Conservation (phyloP, 1,140 invertebrate genomes). For the Cherax quadricarinatus region DNA sequence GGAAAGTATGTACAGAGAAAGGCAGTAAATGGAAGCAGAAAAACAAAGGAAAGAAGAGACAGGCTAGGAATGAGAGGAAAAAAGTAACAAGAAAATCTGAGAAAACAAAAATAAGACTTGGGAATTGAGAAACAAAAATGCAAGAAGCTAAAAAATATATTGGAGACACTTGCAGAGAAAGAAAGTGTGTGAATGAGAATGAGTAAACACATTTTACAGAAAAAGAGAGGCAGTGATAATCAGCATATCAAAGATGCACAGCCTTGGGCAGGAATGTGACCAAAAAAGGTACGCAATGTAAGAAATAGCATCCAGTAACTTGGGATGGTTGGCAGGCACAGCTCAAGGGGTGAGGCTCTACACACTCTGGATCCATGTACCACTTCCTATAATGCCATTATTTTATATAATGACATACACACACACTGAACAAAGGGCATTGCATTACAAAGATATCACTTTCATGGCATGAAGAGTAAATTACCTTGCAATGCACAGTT, state of each 20-base stretch:
- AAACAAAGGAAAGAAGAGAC: neutral
- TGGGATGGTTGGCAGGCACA: conserved; percentile 62
- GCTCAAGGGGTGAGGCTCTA: conserved; percentile 69
- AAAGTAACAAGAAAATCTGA: neutral
- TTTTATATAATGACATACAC: conserved; percentile 37
- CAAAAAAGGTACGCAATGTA: conserved; percentile 53
- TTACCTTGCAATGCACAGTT: conserved; percentile 24
- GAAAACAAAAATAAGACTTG: neutral
- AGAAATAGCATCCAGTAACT: conserved; percentile 31
- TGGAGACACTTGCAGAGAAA: neutral
- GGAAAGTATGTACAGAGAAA: neutral
- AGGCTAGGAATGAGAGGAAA: neutral
- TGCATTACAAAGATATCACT: conserved; percentile 22
- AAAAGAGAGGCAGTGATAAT: conserved; percentile 37
- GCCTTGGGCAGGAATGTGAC: conserved; percentile 66
- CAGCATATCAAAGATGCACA: conserved; percentile 63
- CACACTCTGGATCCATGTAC: conserved; percentile 60
- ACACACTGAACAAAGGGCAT: conserved; percentile 21
- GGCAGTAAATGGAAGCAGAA: neutral
- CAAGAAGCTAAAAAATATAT: neutral
- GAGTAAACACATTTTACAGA: conserved; percentile 12
- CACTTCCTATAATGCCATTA: conserved; percentile 46
- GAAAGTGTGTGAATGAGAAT: conserved; percentile 15
- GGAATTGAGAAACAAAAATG: neutral
- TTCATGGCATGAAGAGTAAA: conserved; percentile 1